Base-by-base conservation (phyloP, 2,113 vertebrate species). In the Callipepla californica region DNA sequence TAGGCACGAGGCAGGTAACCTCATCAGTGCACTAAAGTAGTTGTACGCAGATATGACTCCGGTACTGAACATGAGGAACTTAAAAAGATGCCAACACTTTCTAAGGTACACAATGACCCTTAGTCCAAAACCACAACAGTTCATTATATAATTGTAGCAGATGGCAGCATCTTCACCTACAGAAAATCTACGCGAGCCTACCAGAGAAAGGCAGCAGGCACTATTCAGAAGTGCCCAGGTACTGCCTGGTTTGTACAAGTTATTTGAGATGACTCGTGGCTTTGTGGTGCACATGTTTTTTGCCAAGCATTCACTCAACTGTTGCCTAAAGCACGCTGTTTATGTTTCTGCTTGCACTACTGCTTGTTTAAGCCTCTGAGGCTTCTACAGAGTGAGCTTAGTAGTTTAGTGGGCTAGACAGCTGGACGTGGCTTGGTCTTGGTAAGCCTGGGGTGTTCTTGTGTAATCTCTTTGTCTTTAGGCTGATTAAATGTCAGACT, bases 151-250 rank as follows among this genome's bases (percentile, higher is more conserved):
- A 90, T 90, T 84, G 80, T 53, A 88, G 90, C 93, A 96, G 93
- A 95, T 86, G 88, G 83, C 34, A 75, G 65, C 73, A 45, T 80
- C 86, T 94, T 93, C 51, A 93, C 92, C 82, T 84, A 90, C 93
- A 90, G 90, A 92, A 94, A 93, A 94, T 76, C 72, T 87, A 93
- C 82, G 85, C 85, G 82, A 92, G 82, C 76, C 61, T 61, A 62
- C 80, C 88, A 77, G 88, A 88, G 25, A 92, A 67, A 63, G 23
- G 85, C 23, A 50, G 38, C 3, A 11, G 85, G 90, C 67, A 55
- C 21, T 8, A 22, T 26, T 89, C 21, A 36, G 22, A 82, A 58
- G 12, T 21, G 19, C 13, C 59, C 55, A 32, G 25, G 53, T 42
- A 16, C 5, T 1, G 22, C 63, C 63, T 73, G 36, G 5, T 66